Evolutionary conservation across 2,113 vertebrate genomes (phyloP), one percentile per base, ranked within the genome.

Genomic region (Todiramphus chloris): DNA sequence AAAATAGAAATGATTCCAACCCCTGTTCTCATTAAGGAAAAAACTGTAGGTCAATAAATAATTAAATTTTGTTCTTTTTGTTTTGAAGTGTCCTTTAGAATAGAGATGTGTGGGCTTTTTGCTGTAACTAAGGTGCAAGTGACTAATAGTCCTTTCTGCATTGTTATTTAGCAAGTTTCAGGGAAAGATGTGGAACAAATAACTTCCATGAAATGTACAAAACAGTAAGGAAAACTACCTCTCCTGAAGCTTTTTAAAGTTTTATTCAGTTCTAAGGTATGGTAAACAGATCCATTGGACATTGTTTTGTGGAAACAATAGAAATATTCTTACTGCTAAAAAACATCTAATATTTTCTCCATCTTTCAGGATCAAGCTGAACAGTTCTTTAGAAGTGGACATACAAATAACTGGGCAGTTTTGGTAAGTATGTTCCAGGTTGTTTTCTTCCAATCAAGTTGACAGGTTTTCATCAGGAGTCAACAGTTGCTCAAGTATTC

Each of bases 391-490:
- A 98, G 97, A 98, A 99, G 99, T 75, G 98, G 99, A 15, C 99
- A 99, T 70, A 99, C 99, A 24, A 99, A 99, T 92, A 99, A 99
- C 97, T 99, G 99, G 99, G 99, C 99, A 7, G 99, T 99, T 80
- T 95, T 99, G 98, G 99, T 99, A 96, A 98, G 98, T 77, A 21
- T 48, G 23, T 33, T 84, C 25, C 10, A 9, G 11, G 31, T 69
- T 51, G 33, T 59, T 93, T 82, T 87, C 24, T 51, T 89, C 35
- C 39, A 44, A 1, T 55, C 46, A 82, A 16, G 7, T 3, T 60
- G 44, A 8, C 27, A 11, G 0, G 41, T 84, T 81, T 93, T 74
- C 23, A 16, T 83, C 16, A 31, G n/a, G 30, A 41, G 16, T 35
- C n/a, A 59, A 14, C 41, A 59, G 43, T 64, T 51, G 37, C 25